A percentile compares a stretch with the other conserved stretches of the same genome.
These are phyloP conservation scores for Elephas maximus DNA, from an alignment of 2,113 vertebrate genomes.

Conservation along the genomic window DNA sequence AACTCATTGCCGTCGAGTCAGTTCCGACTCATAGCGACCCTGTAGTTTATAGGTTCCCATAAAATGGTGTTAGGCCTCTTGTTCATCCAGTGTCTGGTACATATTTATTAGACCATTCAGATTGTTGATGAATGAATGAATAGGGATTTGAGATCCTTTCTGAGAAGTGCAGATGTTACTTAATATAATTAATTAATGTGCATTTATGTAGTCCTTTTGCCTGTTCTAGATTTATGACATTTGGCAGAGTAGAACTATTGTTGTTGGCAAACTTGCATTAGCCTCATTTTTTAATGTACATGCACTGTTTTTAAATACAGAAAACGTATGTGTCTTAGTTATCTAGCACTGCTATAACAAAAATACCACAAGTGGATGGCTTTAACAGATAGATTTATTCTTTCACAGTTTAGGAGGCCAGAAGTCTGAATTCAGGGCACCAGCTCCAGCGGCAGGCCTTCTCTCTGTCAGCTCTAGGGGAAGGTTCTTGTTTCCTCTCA, in stretches of 20 bases:
- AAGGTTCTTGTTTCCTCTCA: no score
- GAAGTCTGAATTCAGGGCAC: no score
- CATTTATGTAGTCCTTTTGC: slow-evolving; percentile 26
- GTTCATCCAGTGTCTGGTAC: not conserved
- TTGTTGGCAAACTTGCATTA: not conserved
- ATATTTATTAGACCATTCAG: not conserved
- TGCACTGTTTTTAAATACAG: not conserved
- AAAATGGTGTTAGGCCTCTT: not conserved
- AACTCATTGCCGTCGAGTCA: no score
- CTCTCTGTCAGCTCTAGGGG: no score
- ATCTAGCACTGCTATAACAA: no score
- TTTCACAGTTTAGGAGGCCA: no score
- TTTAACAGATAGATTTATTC: no score
- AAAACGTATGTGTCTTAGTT: not conserved
- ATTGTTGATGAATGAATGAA: slow-evolving; percentile 40
- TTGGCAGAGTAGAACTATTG: slow-evolving; percentile 5
- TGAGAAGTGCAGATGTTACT: slow-evolving; percentile 13
- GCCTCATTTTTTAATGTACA: slow-evolving; percentile 14
- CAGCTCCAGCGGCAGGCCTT: no score
- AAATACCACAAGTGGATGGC: no score
- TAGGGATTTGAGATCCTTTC: not conserved
- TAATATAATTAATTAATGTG: not conserved
- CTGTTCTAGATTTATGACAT: not conserved
- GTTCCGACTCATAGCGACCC: no score
- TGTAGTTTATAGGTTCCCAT: not conserved